Conservation (phyloP, 1,140 invertebrate genomes). For the Conus ventricosus region DNA sequence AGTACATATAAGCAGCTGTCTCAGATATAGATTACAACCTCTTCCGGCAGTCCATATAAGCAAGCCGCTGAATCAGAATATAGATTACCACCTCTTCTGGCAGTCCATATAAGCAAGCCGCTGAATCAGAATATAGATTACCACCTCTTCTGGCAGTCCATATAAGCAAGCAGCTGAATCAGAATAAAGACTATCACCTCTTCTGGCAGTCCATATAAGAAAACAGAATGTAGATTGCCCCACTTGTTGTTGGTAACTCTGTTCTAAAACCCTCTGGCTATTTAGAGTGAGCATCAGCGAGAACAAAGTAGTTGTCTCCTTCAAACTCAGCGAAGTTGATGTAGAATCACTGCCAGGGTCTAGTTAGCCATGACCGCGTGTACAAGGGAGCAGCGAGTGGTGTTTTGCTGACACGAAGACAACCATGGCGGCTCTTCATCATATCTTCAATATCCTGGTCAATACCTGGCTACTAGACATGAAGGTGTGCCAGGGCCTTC, state of each 20-base stretch:
- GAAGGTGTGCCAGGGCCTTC: conserved; percentile 76
- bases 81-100: too few relatives aligned
- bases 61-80: too few relatives aligned
- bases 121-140: too few relatives aligned
- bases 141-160: too few relatives aligned
- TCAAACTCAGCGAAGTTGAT: conserved; percentile 53
- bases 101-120: too few relatives aligned
- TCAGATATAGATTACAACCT: too few relatives aligned
- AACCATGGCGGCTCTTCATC: conserved; percentile 70
- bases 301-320: conserved; percentile 41
- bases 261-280: conserved; percentile 46
- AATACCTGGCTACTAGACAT: conserved; percentile 76
- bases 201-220: not conserved
- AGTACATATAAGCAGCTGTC: too few relatives aligned
- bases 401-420: conserved; percentile 49
- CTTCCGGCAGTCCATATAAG: too few relatives aligned
- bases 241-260: conserved; percentile 64
- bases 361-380: conserved; percentile 48
- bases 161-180: too few relatives aligned
- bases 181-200: too few relatives aligned
- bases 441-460: conserved; percentile 74
- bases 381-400: conserved; percentile 42
- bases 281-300: conserved; percentile 76
- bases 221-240: conserved; percentile 39
- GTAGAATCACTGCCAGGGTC: conserved; percentile 49